Percentiles rank a stretch among this genome's conserved stretches.
Evolutionary conservation across 2,888 invertebrate genomes (phyloP).

Genomic region (Drosophila mimetica): DNA sequence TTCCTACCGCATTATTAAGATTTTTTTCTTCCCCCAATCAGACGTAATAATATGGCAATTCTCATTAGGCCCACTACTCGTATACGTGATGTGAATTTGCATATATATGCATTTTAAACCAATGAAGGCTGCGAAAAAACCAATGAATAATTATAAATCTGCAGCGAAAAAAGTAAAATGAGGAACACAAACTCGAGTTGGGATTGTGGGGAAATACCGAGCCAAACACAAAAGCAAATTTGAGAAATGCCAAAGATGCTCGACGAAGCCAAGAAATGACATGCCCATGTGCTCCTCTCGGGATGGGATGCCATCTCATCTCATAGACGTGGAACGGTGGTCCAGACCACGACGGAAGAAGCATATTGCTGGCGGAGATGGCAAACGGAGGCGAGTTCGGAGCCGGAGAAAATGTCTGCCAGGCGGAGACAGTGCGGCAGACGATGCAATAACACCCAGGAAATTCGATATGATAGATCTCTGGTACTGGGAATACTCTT

Average conservation of each 20-base stretch:
- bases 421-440: slow-evolving; percentile 75
- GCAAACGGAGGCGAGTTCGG: slow-evolving; percentile 33
- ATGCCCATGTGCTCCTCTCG: slow-evolving; percentile 53
- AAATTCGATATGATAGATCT: neutral
- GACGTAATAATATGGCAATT: slow-evolving; percentile 10
- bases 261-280: slow-evolving; percentile 75
- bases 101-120: slow-evolving; percentile 1
- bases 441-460: slow-evolving; percentile 68
- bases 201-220: slow-evolving; percentile 38
- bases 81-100: slow-evolving; percentile 54
- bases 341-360: slow-evolving; percentile 32
- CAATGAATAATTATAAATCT: slow-evolving; percentile 49
- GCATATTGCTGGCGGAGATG: slow-evolving; percentile 42
- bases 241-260: slow-evolving; percentile 76
- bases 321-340: slow-evolving; percentile 22
- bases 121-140: slow-evolving; percentile 16
- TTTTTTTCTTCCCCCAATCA: slow-evolving; percentile 16
- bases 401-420: slow-evolving; percentile 54
- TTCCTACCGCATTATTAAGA: slow-evolving; percentile 43
- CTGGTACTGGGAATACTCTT: slow-evolving; percentile 51
- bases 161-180: slow-evolving; percentile 73
- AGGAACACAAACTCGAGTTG: slow-evolving; percentile 59
- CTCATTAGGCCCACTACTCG: slow-evolving; percentile 33
- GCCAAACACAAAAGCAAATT: slow-evolving; percentile 51
- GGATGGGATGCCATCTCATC: slow-evolving; percentile 24